Evolutionary conservation across 2,113 vertebrate genomes (phyloP), one percentile per base, ranked within the genome.

Genomic region (Platichthys stellatus): DNA sequence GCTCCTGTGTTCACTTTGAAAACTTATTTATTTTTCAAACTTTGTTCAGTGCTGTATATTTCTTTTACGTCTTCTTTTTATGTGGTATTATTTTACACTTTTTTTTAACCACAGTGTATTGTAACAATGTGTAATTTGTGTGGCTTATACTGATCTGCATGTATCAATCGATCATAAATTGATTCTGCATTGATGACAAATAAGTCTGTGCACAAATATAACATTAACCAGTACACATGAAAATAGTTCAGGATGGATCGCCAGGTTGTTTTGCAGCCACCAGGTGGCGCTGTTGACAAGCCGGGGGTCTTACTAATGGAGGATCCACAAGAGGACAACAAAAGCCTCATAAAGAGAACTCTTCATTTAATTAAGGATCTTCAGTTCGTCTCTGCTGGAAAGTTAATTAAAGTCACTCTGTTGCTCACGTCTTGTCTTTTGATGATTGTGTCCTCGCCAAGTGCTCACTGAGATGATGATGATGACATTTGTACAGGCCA

Each of bases 71-170:
- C 67, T 75, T 51, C 13, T 59, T 38, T 54, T 78, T 85, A 56
- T 26, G 53, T 78, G 81, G n/a, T 61, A 69, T 59, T 21, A 67
- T 76, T 64, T 63, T 59, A 72, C 4, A 62, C 15, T 64, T 66
- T 72, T 31, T 63, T 43, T 12, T 43, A 40, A 58, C 8, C 60
- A 54, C 45, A 45, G 10, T 65, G 26, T 76, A 62, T 70, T 67
- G 40, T 69, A 69, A 69, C 61, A 35, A 45, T 38, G 31, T 66
- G 49, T 61, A 40, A 73, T 82, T 74, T 74, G 61, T 68, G 51
- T 71, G 72, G 86, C 82, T 82, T 83, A 78, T 62, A 69, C 47
- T 80, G 59, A 82, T 80, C 72, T 88, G 86, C 86, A 89, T 90
- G 82, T 69, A 63, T 72, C 72, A 69, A 77, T 86, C 43, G 61